A percentile compares a stretch with the other conserved stretches of the same genome.
These are phyloP conservation scores for Cecropterus lyciades DNA, from an alignment of 1,140 invertebrate genomes.

Conservation along the genomic window DNA sequence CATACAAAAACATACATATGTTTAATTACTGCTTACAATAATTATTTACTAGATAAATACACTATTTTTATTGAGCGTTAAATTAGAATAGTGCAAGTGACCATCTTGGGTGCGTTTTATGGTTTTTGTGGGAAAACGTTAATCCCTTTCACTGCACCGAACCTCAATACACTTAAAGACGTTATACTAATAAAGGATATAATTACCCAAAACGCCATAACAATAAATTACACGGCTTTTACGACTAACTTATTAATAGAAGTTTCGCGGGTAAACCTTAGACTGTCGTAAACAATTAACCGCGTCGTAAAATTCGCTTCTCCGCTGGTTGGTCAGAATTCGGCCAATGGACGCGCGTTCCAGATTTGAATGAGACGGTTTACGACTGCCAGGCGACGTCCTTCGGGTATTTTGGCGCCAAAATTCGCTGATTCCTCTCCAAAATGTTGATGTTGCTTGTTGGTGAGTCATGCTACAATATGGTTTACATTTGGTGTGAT, in stretches of 20 bases:
- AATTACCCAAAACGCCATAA: conserved; percentile 73
- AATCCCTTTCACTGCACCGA: conserved; percentile 12
- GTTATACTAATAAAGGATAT: conserved; percentile 79
- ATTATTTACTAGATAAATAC: too few relatives aligned
- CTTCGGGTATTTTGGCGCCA: conserved; percentile 78
- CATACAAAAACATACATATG: too few relatives aligned
- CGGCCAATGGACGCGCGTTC: conserved; percentile 66
- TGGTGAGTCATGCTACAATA: not conserved
- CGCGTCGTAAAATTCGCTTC: conserved; percentile 71
- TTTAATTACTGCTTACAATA: too few relatives aligned
- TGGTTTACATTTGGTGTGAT: not conserved
- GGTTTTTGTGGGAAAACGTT: not conserved
- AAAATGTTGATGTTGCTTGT: conserved; percentile 33
- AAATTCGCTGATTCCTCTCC: conserved; percentile 55
- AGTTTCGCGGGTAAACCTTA: conserved; percentile 79
- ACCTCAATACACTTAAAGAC: conserved; percentile 42
- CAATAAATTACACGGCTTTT: conserved; percentile 75
- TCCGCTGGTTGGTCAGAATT: conserved; percentile 63
- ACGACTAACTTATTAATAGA: conserved; percentile 83
- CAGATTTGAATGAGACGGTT: conserved; percentile 79
- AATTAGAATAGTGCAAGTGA: too few relatives aligned
- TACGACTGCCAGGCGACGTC: conserved; percentile 72
- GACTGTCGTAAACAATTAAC: conserved; percentile 76
- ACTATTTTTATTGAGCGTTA: too few relatives aligned
- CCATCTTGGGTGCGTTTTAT: too few relatives aligned